Evolutionary conservation across 1,140 invertebrate genomes (phyloP), one percentile per base, ranked within the genome.

Genomic region (Dendrolimus punctatus): DNA sequence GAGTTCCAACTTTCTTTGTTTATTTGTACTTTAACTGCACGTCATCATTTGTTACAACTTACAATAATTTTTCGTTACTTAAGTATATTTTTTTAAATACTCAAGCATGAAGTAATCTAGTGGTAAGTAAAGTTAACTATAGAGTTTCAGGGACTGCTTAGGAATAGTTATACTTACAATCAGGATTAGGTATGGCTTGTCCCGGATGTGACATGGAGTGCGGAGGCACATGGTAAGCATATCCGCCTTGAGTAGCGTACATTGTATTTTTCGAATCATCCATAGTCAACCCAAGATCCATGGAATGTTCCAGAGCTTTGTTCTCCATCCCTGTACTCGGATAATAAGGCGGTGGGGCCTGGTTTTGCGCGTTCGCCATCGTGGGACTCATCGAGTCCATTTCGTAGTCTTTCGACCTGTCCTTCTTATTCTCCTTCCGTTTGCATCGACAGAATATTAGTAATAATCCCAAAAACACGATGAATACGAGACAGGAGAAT

Each of bases 401-500:
- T 87, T 96, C 95, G 77, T 95, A 95, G 75, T 96, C 94, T 82
- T 96, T 97, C 59, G 93, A 92, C 57, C 90, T 91, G 45, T 89
- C 87, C 73, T 95, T 95, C 76, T 95, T 95, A 47, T 91, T 92
- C 75, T 95, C 93, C 68, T 93, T 93, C 57, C 92, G 90, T 64
- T 94, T 94, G 81, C 95, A 96, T 51, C 94, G 93, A 71, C 95
- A 97, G 89, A 95, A 97, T 60, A 96, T 90, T 51, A 95, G 88
- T 36, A 95, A 76, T 6, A 97, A 82, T 8, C 91, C 92, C 40
- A 93, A 89, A 72, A 95, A 93, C 0, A 96, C 85, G 1, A 95
- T 84, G 65, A 95, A 93, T 6, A 96, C 92, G 9, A 95, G 91
- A 60, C 93, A 93, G 40, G 93, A 94, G 6, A 96, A 93, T 51